Evolutionary conservation across 2,888 invertebrate species (phyloP).

Genomic region (Rhabditoides inermis): DNA sequence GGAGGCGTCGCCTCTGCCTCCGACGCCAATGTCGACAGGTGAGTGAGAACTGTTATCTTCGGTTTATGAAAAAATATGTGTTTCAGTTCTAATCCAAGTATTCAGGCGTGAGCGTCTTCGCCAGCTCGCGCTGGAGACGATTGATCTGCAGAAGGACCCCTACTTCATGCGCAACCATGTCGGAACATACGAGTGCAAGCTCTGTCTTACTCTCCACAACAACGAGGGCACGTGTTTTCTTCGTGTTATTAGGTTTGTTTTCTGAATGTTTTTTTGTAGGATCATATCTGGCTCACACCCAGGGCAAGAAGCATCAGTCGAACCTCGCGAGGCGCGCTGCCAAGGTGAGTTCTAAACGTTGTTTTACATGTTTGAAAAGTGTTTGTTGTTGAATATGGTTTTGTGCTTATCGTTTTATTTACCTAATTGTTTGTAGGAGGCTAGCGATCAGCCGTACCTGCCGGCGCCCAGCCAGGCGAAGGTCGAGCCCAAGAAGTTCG

Average conservation of each 20-base stretch:
- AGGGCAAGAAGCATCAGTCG: constrained; percentile 98
- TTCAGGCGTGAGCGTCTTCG: constrained; percentile 74
- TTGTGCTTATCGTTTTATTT: too few species aligned
- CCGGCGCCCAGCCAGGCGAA: constrained; percentile 61
- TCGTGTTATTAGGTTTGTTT: background rate
- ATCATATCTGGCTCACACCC: constrained; percentile 95
- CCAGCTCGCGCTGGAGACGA: constrained; percentile 92
- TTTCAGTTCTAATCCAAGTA: background rate
- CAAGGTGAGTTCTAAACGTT: constrained; percentile 66
- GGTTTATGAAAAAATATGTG: background rate
- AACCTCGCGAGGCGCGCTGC: constrained; percentile 93
- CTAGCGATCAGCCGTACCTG: constrained; percentile 84
- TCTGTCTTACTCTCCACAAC: constrained; percentile 94
- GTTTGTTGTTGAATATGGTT: too few species aligned
- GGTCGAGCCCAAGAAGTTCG: constrained; percentile 96
- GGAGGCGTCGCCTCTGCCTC: constrained; percentile 98
- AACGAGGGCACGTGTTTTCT: constrained; percentile 61
- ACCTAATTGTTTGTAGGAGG: constrained; percentile 9
- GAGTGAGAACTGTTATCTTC: background rate
- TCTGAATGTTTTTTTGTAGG: constrained; percentile 57
- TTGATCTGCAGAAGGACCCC: constrained; percentile 96
- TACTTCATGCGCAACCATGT: constrained; percentile 99
- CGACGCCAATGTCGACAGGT: constrained; percentile 81
- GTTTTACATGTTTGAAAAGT: too few species aligned
- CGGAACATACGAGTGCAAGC: constrained; percentile 93